phyloP scores from a whole-genome alignment of 2,113 vertebrate genomes.

The Daboia siamensis region DNA sequence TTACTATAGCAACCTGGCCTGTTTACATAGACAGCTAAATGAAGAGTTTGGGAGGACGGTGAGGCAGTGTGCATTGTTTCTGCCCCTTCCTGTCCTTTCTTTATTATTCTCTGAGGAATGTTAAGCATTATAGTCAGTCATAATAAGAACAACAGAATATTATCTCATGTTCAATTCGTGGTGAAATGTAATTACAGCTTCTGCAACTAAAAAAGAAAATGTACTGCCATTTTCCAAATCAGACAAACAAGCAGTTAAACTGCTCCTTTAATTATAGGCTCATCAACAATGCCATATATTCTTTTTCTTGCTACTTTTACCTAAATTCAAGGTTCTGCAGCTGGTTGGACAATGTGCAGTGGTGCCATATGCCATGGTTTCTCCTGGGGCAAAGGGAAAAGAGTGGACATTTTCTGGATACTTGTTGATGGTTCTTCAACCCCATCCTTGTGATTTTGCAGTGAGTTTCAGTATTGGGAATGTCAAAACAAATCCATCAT shows the following conservation, averaged over 20 bases:
- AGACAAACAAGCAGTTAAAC: constrained; percentile 10
- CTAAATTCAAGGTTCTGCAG: background rate
- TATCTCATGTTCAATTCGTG: background rate
- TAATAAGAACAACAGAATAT: background rate
- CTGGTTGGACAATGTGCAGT: background rate
- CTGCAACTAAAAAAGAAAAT: background rate
- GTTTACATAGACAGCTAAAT: constrained; percentile 46
- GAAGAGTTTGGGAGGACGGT: constrained; percentile 3
- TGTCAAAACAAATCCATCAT: background rate
- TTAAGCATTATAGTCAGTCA: background rate
- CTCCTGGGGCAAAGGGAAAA: background rate
- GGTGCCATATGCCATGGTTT: background rate
- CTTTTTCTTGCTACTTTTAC: background rate
- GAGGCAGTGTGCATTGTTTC: background rate
- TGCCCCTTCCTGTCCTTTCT: background rate
- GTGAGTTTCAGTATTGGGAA: background rate
- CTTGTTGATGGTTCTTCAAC: background rate
- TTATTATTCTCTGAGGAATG: constrained; percentile 25
- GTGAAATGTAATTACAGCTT: constrained; percentile 19
- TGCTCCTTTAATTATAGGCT: constrained; percentile 17
- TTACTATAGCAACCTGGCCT: constrained; percentile 54
- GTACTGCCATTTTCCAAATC: background rate
- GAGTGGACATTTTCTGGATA: background rate
- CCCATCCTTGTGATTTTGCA: background rate
- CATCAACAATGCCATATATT: background rate